Base-by-base conservation (phyloP, 2,113 vertebrate genomes). In the Albula glossodonta region DNA sequence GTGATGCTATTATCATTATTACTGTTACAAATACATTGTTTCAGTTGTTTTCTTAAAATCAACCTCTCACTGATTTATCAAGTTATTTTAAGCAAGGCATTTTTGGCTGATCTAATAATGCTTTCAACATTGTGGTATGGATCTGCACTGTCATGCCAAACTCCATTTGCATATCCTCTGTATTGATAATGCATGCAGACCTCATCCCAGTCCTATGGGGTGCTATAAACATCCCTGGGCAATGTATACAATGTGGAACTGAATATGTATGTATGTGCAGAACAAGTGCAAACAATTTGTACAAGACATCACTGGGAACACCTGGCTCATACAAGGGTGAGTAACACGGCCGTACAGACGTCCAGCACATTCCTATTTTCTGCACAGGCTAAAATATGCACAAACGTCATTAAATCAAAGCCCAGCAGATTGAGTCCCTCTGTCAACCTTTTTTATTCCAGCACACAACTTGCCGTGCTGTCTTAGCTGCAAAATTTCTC, bases 221-320 rank as follows among this genome's bases (percentile, higher is more conserved):
- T 86, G 87, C 88, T 84, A 56, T 79, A 96, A 95, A 95, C 96
- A 93, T 94, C 93, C 94, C 81, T 94, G 92, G 94, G 92, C 92
- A 94, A 90, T 90, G 86, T 88, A 89, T 85, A 80, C 87, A 90
- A 81, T 86, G 90, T 88, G 80, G 86, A 93, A 90, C 88, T 81
- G 87, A 92, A 88, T 87, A 92, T 93, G 88, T 87, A 92, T 93
- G 88, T 93, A 91, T 96, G 93, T 94, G 85, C 88, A 94, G 88
- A 90, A 85, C 31, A 41, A 92, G 94, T 93, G 95, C 80, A 87
- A 81, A 78, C 82, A 49, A 77, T n/a, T 70, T 52, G 3, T 6
- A 87, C 83, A 80, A 84, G 51, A 22, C 48, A 78, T 70, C 4
- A 1, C n/a, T 4, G 17, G 82, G 53, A 52, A 70, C 60, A 80